Percentiles rank a stretch among this genome's conserved stretches.
Evolutionary conservation across 1,140 invertebrate genomes (phyloP).

Genomic region (Solenopsis fugax): DNA sequence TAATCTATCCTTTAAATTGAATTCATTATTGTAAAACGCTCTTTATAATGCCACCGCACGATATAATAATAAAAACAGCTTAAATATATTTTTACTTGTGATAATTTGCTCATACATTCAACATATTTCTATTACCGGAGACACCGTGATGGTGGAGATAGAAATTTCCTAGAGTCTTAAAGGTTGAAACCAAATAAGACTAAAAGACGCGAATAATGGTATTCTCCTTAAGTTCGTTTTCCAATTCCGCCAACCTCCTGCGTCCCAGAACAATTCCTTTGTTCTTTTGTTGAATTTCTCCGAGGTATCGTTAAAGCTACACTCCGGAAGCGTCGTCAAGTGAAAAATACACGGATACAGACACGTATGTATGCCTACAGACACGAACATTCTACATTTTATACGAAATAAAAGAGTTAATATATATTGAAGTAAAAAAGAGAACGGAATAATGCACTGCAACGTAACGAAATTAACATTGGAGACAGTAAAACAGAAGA

Average conservation of each 20-base stretch:
- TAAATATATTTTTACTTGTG: conserved; percentile 7
- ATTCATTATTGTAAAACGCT: neutral
- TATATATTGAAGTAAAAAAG: conserved; percentile 13
- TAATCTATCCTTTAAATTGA: neutral
- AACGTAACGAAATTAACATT: conserved; percentile 40
- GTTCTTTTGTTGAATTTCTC: conserved; percentile 69
- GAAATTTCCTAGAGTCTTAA: conserved; percentile 55
- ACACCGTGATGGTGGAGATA: neutral
- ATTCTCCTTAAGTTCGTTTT: conserved; percentile 62
- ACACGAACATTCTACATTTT: neutral
- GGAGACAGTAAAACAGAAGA: neutral
- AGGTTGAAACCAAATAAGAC: conserved; percentile 46
- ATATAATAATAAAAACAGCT: neutral
- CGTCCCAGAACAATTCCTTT: conserved; percentile 46
- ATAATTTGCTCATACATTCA: neutral
- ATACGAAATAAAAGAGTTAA: conserved; percentile 45
- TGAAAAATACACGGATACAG: conserved; percentile 50
- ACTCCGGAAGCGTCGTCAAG: conserved; percentile 43
- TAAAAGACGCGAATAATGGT: conserved; percentile 60
- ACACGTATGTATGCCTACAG: neutral
- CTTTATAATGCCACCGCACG: neutral
- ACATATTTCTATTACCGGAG: neutral
- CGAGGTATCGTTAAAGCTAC: conserved; percentile 71
- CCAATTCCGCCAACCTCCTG: conserved; percentile 49
- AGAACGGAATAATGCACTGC: conserved; percentile 21